phyloP scores from a whole-genome alignment of 2,888 invertebrate genomes.

The Anticlea derivata region DNA sequence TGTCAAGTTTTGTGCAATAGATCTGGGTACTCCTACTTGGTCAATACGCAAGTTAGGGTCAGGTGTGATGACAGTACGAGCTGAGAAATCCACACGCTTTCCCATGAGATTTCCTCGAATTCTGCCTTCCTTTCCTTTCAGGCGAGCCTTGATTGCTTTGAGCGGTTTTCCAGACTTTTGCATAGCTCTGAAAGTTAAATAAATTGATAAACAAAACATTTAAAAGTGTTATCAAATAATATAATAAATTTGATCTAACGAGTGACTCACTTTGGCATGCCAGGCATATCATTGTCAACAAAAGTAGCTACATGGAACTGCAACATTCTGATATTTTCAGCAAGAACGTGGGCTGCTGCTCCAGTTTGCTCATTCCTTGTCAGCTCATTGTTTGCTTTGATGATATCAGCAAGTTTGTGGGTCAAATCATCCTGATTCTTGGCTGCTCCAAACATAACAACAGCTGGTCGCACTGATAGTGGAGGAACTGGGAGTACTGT shows the following conservation, averaged over 20 bases:
- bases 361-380: conserved; percentile 97
- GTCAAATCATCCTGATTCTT: conserved; percentile 99
- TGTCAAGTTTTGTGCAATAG: conserved; percentile 99
- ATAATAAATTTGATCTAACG: too few species aligned
- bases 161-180: conserved; percentile 99
- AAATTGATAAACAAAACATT: neutral
- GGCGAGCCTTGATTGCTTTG: conserved; percentile 97
- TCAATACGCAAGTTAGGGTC: conserved; percentile 97
- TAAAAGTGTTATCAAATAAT: neutral
- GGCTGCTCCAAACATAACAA: conserved; percentile 99
- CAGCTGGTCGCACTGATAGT: conserved; percentile 97
- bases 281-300: conserved; percentile 99
- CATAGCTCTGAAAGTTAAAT: conserved; percentile 88
- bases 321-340: conserved; percentile 98
- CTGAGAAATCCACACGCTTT: conserved; percentile 99
- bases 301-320: conserved; percentile 99
- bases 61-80: conserved; percentile 98
- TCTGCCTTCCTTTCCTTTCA: conserved; percentile 99
- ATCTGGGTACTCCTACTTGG: conserved; percentile 98
- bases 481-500: conserved; percentile 99
- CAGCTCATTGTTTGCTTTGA: conserved; percentile 98
- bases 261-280: conserved; percentile 89
- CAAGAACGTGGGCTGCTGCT: conserved; percentile 98
- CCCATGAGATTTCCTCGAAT: conserved; percentile 99
- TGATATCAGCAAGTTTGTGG: conserved; percentile 98